Percentiles rank a stretch among this genome's conserved stretches.
These are phyloP conservation scores for Amiota mariae DNA, from an alignment of 2,888 invertebrate genomes.

Conservation along the genomic window DNA sequence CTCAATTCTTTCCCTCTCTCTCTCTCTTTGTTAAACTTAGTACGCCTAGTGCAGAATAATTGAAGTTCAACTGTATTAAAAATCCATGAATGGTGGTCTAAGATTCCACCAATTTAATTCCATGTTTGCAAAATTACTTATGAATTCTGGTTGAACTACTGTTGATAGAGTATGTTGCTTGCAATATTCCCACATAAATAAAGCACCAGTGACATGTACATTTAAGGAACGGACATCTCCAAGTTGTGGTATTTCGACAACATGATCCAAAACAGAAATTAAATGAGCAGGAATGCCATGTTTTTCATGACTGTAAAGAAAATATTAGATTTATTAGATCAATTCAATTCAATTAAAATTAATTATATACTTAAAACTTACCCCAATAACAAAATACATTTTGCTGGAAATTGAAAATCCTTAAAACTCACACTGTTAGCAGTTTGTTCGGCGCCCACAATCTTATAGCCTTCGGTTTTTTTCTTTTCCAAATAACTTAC, in stretches of 20 bases:
- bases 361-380: slow-evolving; percentile 71
- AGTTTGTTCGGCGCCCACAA: slow-evolving; percentile 95
- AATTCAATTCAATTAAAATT: not conserved
- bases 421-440: slow-evolving; percentile 83
- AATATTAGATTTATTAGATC: slow-evolving; percentile 19
- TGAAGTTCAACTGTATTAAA: too few species aligned
- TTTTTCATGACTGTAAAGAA: slow-evolving; percentile 87
- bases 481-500: slow-evolving; percentile 81
- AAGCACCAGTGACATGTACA: slow-evolving; percentile 95
- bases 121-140: too few species aligned
- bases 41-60: too few species aligned
- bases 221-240: slow-evolving; percentile 90
- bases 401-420: slow-evolving; percentile 83
- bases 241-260: slow-evolving; percentile 93
- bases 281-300: slow-evolving; percentile 91
- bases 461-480: slow-evolving; percentile 81
- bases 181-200: slow-evolving; percentile 93
- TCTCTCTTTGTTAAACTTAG: too few species aligned
- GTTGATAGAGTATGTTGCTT: slow-evolving; percentile 77
- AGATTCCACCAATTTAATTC: too few species aligned
- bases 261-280: slow-evolving; percentile 86
- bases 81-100: too few species aligned
- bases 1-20: too few species aligned
- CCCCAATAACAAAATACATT: slow-evolving; percentile 91
- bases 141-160: too few species aligned